Conservation (phyloP, 2,113 vertebrate genomes). For the Eidolon helvum region DNA sequence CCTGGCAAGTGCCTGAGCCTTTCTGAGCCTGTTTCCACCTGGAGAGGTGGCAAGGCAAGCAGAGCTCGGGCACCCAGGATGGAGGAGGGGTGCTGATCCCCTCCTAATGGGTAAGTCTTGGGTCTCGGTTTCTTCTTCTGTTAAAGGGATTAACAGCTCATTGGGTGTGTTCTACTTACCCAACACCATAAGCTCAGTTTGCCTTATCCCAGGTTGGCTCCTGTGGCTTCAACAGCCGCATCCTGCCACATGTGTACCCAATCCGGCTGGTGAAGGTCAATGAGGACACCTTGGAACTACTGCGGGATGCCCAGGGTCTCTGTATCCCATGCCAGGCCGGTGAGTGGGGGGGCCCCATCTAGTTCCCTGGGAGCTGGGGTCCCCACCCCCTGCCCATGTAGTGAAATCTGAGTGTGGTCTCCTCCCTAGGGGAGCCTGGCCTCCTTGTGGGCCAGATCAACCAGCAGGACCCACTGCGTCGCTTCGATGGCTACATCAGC, state of each 20-base stretch:
- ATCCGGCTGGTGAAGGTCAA: slow-evolving; percentile 89
- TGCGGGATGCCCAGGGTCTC: slow-evolving; percentile 86
- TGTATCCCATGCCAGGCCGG: slow-evolving; percentile 89
- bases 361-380: not conserved
- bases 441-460: slow-evolving; percentile 89
- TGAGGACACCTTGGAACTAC: slow-evolving; percentile 87
- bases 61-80: not conserved
- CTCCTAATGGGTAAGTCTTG: not conserved
- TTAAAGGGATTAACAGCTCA: not conserved
- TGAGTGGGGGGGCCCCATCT: slow-evolving; percentile 52
- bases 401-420: not conserved
- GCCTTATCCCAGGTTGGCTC: slow-evolving; percentile 84
- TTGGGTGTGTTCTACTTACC: not conserved
- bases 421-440: slow-evolving; percentile 86
- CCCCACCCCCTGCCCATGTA: rapidly evolving
- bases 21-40: not conserved
- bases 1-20: not conserved
- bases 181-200: not conserved
- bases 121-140: not conserved
- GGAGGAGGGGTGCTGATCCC: not conserved
- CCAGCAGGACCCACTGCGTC: slow-evolving; percentile 87
- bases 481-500: slow-evolving; percentile 91
- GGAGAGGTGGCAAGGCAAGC: no score
- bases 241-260: slow-evolving; percentile 90
- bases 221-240: slow-evolving; percentile 91